Percentiles rank a stretch among this genome's conserved stretches.
These are phyloP conservation scores for Xestia xanthographa DNA, from an alignment of 2,888 invertebrate genomes.

Conservation along the genomic window DNA sequence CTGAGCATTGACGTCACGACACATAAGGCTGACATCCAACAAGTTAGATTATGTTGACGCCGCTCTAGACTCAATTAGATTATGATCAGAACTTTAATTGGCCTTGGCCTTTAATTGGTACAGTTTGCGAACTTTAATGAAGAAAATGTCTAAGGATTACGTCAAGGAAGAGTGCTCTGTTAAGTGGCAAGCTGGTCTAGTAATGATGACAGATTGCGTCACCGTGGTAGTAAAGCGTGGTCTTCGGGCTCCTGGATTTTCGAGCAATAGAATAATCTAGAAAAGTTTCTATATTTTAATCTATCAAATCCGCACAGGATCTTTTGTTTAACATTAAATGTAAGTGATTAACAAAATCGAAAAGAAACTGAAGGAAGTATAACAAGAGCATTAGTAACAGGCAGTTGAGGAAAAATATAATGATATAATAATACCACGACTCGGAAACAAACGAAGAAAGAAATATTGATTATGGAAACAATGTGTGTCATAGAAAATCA, in stretches of 20 bases:
- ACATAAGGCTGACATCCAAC: slow-evolving; percentile 2
- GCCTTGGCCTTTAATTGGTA: slow-evolving; percentile 38
- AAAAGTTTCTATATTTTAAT: background rate
- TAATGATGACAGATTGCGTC: background rate
- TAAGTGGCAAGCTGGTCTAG: too few relatives aligned
- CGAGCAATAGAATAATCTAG: background rate
- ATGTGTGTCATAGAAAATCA: background rate
- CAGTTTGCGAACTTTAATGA: slow-evolving; percentile 14
- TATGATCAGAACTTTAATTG: slow-evolving; percentile 52
- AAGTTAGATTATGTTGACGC: slow-evolving; percentile 47
- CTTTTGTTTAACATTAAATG: background rate
- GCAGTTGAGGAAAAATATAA: background rate
- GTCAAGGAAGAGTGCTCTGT: background rate
- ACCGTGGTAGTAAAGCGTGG: background rate
- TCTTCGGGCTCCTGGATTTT: background rate
- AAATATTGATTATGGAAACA: background rate
- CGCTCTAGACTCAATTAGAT: slow-evolving; percentile 51
- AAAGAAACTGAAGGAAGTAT: background rate
- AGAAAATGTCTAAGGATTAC: slow-evolving; percentile 29
- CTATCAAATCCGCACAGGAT: background rate
- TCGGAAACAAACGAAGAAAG: background rate
- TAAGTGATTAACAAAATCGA: background rate
- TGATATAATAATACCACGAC: background rate
- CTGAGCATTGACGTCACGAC: slow-evolving; percentile 32
- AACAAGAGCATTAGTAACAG: background rate